A percentile compares a stretch with the other conserved stretches of the same genome.
Evolutionary conservation across 1,140 invertebrate species (phyloP).

Genomic region (Nasonia giraulti): DNA sequence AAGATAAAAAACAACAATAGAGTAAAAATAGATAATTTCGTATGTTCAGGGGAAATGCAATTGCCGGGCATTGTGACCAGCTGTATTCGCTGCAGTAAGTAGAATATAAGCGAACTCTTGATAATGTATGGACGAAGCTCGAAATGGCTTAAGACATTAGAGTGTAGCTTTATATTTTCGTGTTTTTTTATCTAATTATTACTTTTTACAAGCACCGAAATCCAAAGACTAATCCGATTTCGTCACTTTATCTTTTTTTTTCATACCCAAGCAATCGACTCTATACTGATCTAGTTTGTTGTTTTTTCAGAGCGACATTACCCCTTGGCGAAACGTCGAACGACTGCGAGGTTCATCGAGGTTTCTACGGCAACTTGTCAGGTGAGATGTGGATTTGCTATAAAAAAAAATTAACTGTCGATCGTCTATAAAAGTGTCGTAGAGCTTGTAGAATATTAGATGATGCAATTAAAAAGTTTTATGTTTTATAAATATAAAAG

Average conservation of each 20-base stretch:
- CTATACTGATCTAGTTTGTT: constrained; percentile 46
- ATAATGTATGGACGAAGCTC: constrained; percentile 49
- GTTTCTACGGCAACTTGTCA: constrained; percentile 70
- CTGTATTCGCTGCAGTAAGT: constrained; percentile 75
- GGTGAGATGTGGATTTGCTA: constrained; percentile 62
- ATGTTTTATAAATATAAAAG: constrained; percentile 16
- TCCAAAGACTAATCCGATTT: constrained; percentile 46
- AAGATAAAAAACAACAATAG: constrained; percentile 38
- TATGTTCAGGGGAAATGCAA: constrained; percentile 75
- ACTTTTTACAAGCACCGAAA: constrained; percentile 36
- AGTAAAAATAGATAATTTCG: constrained; percentile 63
- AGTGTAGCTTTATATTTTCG: constrained; percentile 57
- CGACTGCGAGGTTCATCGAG: constrained; percentile 73
- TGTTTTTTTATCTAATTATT: constrained; percentile 44
- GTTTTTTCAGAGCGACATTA: constrained; percentile 82
- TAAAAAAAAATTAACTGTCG: not conserved
- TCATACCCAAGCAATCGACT: not conserved
- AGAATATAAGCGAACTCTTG: constrained; percentile 59
- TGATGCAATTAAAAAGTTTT: constrained; percentile 12
- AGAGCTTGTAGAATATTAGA: constrained; percentile 40
- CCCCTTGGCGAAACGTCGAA: constrained; percentile 81
- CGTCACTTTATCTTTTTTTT: constrained; percentile 40
- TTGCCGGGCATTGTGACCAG: constrained; percentile 74
- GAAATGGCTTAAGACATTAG: constrained; percentile 52
- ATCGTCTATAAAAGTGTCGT: constrained; percentile 36